Percentiles rank a stretch among this genome's conserved stretches.
Evolutionary conservation across 2,113 vertebrate genomes (phyloP).

Genomic region (Arizona elegans): DNA sequence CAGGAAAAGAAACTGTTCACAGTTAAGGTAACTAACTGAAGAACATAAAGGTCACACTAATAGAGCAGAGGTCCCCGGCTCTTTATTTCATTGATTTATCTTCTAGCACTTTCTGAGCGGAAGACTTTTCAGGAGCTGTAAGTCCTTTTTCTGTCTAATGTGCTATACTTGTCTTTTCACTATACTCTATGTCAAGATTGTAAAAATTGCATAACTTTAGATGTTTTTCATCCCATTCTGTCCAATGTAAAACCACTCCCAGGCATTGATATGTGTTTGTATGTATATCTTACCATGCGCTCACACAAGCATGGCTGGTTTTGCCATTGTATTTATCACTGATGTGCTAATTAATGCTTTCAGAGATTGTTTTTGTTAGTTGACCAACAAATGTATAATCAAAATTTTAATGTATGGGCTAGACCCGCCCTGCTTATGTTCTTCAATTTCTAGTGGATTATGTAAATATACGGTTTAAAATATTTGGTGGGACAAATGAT

Average conservation of each 20-base stretch:
- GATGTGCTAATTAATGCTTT: slow-evolving; percentile 8
- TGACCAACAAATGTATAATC: slow-evolving; percentile 30
- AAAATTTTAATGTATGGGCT: slow-evolving; percentile 8
- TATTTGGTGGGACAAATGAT: background rate
- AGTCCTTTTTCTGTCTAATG: background rate
- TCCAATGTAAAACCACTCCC: background rate
- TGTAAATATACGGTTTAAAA: background rate
- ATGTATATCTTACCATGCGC: background rate
- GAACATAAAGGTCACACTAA: background rate
- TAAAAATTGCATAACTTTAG: no score
- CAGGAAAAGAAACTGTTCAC: background rate
- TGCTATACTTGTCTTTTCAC: background rate
- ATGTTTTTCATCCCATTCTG: background rate
- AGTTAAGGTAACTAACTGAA: background rate
- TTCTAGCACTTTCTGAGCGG: no score
- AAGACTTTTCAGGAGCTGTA: background rate
- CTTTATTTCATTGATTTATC: background rate
- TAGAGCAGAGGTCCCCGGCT: background rate
- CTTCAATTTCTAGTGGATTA: background rate
- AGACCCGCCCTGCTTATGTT: background rate
- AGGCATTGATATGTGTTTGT: background rate
- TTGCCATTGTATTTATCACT: slow-evolving; percentile 25
- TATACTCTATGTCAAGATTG: background rate
- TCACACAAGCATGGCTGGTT: slow-evolving; percentile 16
- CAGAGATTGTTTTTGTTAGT: background rate